Evolutionary conservation across 2,797 vertebrate genomes (phyloP), one percentile per base, ranked within the genome.

Genomic region (Taeniopygia guttata): DNA sequence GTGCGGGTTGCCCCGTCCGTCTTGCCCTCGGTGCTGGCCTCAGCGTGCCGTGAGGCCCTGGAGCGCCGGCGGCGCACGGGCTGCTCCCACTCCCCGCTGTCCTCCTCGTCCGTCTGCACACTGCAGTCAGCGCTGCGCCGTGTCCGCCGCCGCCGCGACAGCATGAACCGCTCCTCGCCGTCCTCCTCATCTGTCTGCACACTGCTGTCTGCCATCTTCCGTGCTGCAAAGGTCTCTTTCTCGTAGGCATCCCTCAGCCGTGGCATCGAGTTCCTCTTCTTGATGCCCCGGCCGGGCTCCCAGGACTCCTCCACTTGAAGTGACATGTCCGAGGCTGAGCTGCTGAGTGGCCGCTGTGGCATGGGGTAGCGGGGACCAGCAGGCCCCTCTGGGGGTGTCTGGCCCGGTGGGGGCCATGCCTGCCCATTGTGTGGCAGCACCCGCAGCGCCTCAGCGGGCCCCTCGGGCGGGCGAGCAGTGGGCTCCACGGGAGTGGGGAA

Each of bases 111-210:
- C 0, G 99, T 99, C 97, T 99, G 99, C 84, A 99, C 99, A 0
- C 99, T 99, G 97, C 99, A 99, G 97, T 99, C 99, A 0, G 99
- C 97, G 26, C 99, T 99, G 62, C 99, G 98, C 54, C 99, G 98
- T 0, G 98, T 97, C 89, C 99, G 98, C 77, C 99, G 98, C 42
- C 99, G 98, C 38, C 99, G 98, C 3, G 98, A 98, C 94, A 99
- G 97, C 87, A 99, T 97, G 95, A 98, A 99, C 80, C 98, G 98
- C 60, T 99, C 98, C 82, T 99, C 99, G 2, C 98, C 98, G 1
- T 99, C 99, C 97, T 99, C 99, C 30, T 99, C 99, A 1, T 99
- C 99, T 0, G 99, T 99, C 98, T 99, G 99, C 74, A 99, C 99
- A 2, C 99, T 99, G 97, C 99, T 99, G 96, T 99, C 99, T 0